Percentiles rank a stretch among this genome's conserved stretches.
Conservation (phyloP, 2,797 vertebrate genomes). For the Alectoris magna region DNA sequence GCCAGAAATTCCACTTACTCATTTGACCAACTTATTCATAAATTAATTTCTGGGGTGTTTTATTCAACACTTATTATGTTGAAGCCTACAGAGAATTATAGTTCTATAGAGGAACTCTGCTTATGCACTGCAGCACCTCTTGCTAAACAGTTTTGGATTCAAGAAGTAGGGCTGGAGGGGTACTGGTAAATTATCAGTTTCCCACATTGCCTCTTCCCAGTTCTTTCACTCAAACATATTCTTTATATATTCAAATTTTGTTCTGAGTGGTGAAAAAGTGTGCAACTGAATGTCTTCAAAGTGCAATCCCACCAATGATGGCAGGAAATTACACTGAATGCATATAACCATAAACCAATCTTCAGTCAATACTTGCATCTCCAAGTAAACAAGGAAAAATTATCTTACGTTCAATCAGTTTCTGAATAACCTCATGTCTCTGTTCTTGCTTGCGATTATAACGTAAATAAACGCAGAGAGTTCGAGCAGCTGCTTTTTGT, state of each 20-base stretch:
- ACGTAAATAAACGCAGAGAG: constrained; percentile 91
- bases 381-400: neutral
- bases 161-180: neutral
- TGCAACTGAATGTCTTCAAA: neutral
- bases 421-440: constrained; percentile 92
- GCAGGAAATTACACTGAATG: neutral
- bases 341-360: neutral
- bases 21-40: neutral
- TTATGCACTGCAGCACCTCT: neutral
- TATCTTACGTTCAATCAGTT: constrained; percentile 90
- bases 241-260: neutral
- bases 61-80: neutral
- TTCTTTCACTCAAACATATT: neutral
- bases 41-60: neutral
- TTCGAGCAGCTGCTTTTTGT: constrained; percentile 93
- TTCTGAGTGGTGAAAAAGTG: neutral
- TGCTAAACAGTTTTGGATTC: neutral
- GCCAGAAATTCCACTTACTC: neutral
- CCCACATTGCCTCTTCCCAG: neutral
- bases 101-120: neutral
- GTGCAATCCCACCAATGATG: neutral
- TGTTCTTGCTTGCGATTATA: constrained; percentile 96
- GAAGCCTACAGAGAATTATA: neutral
- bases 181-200: neutral
- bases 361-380: neutral